phyloP scores from a whole-genome alignment of 2,113 vertebrate genomes.

The Oryzias javanicus region DNA sequence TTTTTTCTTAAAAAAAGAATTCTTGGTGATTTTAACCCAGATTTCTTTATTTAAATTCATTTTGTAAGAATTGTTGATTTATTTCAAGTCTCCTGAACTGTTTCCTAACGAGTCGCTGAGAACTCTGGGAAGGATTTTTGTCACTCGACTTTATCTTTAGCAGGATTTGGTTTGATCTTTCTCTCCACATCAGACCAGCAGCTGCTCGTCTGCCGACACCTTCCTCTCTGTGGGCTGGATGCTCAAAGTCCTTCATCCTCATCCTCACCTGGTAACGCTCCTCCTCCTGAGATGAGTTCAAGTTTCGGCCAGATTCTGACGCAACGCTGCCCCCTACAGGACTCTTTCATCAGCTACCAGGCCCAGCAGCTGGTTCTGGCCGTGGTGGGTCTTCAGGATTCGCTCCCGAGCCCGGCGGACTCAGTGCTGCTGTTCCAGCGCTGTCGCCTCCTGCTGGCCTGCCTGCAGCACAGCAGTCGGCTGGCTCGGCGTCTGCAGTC shows the following conservation, averaged over 20 bases:
- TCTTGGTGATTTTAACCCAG: too few species aligned
- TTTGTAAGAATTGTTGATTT: too few species aligned
- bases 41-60: too few species aligned
- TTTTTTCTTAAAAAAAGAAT: too few species aligned
- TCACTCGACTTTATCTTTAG: background rate
- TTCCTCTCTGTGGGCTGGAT: conserved; percentile 74
- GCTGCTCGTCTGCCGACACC: conserved; percentile 44
- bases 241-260: conserved; percentile 66
- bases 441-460: conserved; percentile 76
- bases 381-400: conserved; percentile 51
- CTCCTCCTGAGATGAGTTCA: background rate
- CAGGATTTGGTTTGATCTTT: background rate
- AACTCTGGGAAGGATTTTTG: too few species aligned
- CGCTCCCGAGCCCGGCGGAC: conserved; percentile 63
- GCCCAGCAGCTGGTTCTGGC: conserved; percentile 69
- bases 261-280: conserved; percentile 66
- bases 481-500: conserved; percentile 69
- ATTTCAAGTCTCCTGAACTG: too few species aligned
- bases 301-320: background rate
- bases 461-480: conserved; percentile 71
- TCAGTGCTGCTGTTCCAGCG: conserved; percentile 79
- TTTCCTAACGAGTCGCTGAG: too few species aligned
- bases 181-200: conserved; percentile 61
- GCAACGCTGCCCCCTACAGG: conserved; percentile 10
- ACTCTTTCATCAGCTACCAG: conserved; percentile 70